These are phyloP conservation scores for Barnardius zonarius DNA, from an alignment of 2,113 vertebrate genomes.

Conservation along the genomic window DNA sequence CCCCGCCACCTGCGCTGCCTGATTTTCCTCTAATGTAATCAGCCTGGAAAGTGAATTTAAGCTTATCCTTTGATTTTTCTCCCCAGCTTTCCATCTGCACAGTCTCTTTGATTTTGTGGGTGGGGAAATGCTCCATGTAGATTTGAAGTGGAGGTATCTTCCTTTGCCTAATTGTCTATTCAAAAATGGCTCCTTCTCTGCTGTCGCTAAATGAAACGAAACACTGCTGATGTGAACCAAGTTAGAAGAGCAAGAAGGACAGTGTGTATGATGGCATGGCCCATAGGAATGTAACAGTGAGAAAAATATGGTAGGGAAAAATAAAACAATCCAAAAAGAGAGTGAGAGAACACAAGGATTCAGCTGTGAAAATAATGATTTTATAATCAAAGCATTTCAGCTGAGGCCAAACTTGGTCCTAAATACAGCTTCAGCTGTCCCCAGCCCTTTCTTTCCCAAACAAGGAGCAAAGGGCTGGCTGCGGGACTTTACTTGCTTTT, in stretches of 20 bases:
- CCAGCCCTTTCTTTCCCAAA: background rate
- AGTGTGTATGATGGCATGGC: background rate
- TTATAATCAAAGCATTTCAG: background rate
- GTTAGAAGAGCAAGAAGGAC: background rate
- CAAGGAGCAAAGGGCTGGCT: background rate
- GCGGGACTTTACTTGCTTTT: background rate
- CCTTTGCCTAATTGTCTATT: background rate
- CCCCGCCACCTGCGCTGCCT: background rate
- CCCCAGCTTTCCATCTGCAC: background rate
- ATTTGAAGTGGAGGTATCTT: background rate
- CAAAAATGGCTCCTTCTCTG: background rate
- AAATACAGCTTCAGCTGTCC: background rate
- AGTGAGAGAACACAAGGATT: fast-evolving
- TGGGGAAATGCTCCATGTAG: fast-evolving
- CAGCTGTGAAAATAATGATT: background rate
- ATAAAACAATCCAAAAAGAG: background rate
- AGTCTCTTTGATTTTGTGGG: background rate
- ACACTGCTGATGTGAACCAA: background rate
- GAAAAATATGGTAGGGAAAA: background rate
- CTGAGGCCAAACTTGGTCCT: background rate
- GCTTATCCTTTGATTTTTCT: background rate
- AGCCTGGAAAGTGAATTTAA: background rate
- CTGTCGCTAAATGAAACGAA: background rate
- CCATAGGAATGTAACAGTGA: background rate
- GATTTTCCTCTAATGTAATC: background rate